Conservation (phyloP, 2,797 vertebrate genomes). For the Microctenopoma stevenorrisi region DNA sequence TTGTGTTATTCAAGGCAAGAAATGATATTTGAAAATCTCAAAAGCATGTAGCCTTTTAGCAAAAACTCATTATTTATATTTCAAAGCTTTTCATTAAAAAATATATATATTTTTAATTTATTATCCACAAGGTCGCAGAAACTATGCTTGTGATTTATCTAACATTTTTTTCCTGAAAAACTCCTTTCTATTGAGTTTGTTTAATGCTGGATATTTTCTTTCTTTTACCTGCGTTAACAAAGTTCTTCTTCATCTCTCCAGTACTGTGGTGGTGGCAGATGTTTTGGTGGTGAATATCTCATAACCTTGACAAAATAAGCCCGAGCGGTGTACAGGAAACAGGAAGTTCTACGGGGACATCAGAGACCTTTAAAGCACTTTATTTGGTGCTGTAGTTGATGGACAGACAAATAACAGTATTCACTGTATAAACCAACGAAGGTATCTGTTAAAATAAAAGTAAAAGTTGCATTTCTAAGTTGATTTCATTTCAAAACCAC, state of each 20-base stretch:
- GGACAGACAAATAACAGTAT: neutral
- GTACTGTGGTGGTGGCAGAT: neutral
- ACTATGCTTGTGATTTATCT: neutral
- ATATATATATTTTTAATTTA: neutral
- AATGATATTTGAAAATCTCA: neutral
- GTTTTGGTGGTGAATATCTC: neutral
- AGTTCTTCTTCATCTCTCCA: neutral
- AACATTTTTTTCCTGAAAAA: neutral
- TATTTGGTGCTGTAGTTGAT: no score
- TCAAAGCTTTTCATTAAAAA: neutral
- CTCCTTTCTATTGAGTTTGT: neutral
- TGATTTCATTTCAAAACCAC: no score
- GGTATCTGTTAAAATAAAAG: no score
- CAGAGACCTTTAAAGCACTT: neutral
- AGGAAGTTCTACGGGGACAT: neutral
- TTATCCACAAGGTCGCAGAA: neutral
- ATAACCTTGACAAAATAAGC: neutral
- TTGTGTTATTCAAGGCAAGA: neutral
- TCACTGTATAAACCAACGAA: neutral
- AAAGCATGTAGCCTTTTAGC: neutral
- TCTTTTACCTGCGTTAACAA: neutral
- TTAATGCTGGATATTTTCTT: constrained; percentile 3
- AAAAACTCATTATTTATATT: neutral
- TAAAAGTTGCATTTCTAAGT: no score
- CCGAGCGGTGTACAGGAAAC: neutral